These are phyloP conservation scores for Nipponia nippon DNA, from an alignment of 2,113 vertebrate genomes.

Conservation along the genomic window DNA sequence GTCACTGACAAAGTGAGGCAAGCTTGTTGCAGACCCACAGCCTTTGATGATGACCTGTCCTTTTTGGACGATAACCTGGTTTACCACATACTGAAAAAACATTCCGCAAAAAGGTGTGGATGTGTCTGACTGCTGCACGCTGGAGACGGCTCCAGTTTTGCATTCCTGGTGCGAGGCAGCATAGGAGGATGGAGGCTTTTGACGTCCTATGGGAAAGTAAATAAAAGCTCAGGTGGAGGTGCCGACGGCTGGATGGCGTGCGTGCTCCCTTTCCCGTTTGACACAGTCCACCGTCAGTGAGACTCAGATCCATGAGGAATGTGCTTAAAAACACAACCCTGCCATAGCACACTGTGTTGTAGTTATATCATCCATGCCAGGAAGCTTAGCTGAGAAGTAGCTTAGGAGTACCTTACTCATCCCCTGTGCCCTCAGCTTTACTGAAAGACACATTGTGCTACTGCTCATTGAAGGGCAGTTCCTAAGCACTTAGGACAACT, in stretches of 20 bases:
- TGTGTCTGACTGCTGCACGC: constrained; percentile 82
- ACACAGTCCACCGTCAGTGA: constrained; percentile 48
- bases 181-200: constrained; percentile 23
- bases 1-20: constrained; percentile 87
- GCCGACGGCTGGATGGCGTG: constrained; percentile 11
- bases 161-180: constrained; percentile 73
- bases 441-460: not conserved
- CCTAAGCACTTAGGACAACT: not conserved
- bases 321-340: constrained; percentile 71
- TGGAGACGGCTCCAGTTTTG: constrained; percentile 56
- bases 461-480: constrained; percentile 1
- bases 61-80: constrained; percentile 94
- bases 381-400: constrained; percentile 7
- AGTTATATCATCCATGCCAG: not conserved
- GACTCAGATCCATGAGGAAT: constrained; percentile 32
- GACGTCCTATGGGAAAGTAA: constrained; percentile 19
- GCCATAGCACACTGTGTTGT: not conserved
- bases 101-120: constrained; percentile 94
- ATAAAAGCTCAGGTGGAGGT: constrained; percentile 53
- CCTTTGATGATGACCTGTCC: constrained; percentile 93
- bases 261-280: constrained; percentile 18
- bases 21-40: constrained; percentile 92
- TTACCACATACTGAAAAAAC: constrained; percentile 96
- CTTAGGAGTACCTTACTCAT: constrained; percentile 1
- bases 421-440: not conserved